These are phyloP conservation scores for Phycodurus eques DNA, from an alignment of 2,113 vertebrate genomes.

Conservation along the genomic window DNA sequence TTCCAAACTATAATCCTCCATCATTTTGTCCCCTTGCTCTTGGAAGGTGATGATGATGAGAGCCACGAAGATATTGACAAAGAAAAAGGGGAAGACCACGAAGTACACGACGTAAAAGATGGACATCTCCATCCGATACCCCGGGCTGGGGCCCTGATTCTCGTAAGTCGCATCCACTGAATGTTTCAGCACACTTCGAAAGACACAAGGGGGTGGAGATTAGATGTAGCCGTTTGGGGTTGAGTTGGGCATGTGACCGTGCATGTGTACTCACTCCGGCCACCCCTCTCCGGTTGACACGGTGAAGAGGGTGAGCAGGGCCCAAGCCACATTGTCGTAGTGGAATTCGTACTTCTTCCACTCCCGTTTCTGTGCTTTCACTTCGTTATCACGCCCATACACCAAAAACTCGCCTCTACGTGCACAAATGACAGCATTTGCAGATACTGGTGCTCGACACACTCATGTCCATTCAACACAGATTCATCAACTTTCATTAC, in stretches of 20 bases:
- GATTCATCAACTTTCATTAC: neutral
- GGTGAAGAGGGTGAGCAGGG: constrained; percentile 95
- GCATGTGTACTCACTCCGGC: constrained; percentile 82
- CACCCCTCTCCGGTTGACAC: constrained; percentile 97
- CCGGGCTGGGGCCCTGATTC: constrained; percentile 94
- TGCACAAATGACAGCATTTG: constrained; percentile 12
- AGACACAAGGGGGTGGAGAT: neutral
- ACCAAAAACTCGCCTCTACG: constrained; percentile 90
- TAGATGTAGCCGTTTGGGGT: accelerated
- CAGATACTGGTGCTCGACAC: neutral
- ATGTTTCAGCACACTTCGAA: constrained; percentile 90
- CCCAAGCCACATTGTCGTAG: constrained; percentile 98
- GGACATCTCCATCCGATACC: constrained; percentile 98
- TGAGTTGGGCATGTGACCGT: neutral
- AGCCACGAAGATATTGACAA: constrained; percentile 98
- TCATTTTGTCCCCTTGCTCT: constrained; percentile 98
- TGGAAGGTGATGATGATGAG: constrained; percentile 99
- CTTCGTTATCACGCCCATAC: constrained; percentile 90
- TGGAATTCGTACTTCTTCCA: constrained; percentile 98
- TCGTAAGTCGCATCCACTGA: constrained; percentile 97
- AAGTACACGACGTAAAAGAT: constrained; percentile 99
- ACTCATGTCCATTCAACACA: neutral
- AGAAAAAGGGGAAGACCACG: constrained; percentile 98
- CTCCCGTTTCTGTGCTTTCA: constrained; percentile 92
- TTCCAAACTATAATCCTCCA: constrained; percentile 97